Conservation (phyloP, 2,113 vertebrate genomes). For the western clawed frog (Xenopus tropicalis) region DNA sequence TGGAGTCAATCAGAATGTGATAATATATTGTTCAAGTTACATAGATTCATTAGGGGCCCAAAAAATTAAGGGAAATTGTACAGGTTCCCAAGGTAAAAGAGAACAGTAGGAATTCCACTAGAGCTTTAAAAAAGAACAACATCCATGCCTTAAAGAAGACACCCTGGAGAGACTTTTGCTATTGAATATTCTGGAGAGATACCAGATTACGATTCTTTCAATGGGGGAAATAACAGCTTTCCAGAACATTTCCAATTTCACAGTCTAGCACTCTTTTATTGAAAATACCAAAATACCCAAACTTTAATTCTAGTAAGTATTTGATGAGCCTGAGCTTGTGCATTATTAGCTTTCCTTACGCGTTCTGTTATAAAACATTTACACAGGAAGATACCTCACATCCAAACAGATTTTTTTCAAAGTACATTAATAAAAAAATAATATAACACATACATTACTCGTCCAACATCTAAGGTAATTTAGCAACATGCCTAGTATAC, state of each 20-base stretch:
- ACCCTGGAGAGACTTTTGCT: not conserved
- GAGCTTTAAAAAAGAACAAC: not conserved
- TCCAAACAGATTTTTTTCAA: no score
- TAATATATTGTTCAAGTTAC: no score
- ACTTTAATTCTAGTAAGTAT: not conserved
- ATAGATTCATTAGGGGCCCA: not conserved
- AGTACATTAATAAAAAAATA: no score
- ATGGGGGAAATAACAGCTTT: constrained; percentile 1
- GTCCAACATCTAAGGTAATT: no score
- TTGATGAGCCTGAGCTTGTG: not conserved
- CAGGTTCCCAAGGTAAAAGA: not conserved
- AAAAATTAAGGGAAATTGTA: not conserved
- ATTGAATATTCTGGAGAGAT: not conserved
- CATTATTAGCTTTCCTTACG: not conserved
- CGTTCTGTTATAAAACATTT: not conserved
- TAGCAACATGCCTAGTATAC: no score
- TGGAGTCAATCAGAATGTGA: no score
- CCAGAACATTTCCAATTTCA: constrained; percentile 6
- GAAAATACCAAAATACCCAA: constrained; percentile 2
- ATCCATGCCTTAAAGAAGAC: not conserved
- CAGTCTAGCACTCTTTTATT: constrained; percentile 8
- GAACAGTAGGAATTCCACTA: not conserved
- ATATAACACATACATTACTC: no score
- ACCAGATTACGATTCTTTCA: not conserved
- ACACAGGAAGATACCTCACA: not conserved